Conservation (phyloP, 1,140 invertebrate species). For the Zaprionus tsacasi region DNA sequence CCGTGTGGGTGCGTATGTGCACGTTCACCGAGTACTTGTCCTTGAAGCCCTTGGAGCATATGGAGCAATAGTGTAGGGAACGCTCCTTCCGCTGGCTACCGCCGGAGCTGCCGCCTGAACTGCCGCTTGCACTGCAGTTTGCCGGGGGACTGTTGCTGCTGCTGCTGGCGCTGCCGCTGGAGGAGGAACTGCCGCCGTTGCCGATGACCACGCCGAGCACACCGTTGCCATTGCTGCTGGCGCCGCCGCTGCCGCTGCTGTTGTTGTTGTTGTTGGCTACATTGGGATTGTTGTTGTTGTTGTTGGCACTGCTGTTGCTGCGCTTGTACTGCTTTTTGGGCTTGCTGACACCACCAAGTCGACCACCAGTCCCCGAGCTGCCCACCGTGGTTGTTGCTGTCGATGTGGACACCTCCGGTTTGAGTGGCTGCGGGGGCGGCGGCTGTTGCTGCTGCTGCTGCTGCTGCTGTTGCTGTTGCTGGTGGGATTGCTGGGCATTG, state of each 20-base stretch:
- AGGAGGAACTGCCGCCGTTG: constrained; percentile 58
- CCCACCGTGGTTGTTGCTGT: constrained; percentile 46
- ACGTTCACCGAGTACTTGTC: constrained; percentile 97
- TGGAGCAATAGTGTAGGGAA: constrained; percentile 94
- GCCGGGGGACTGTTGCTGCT: constrained; percentile 69
- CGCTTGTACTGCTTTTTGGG: constrained; percentile 85
- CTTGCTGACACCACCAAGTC: constrained; percentile 64
- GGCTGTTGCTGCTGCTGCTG: constrained; percentile 83
- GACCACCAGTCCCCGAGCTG: constrained; percentile 28
- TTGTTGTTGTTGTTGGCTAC: constrained; percentile 73
- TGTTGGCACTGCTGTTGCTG: constrained; percentile 75
- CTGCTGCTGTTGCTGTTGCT: constrained; percentile 68
- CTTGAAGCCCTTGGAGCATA: constrained; percentile 96
- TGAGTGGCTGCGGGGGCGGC: constrained; percentile 72
- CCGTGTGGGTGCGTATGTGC: constrained; percentile 94
- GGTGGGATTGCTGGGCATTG: constrained; percentile 35
- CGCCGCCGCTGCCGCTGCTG: constrained; percentile 85
- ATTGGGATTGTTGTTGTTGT: constrained; percentile 70
- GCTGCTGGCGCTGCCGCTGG: constrained; percentile 74
- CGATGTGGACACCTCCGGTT: constrained; percentile 72
- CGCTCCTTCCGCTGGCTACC: constrained; percentile 89
- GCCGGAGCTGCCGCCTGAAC: constrained; percentile 66
- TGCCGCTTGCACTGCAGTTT: constrained; percentile 55
- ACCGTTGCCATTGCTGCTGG: constrained; percentile 72
- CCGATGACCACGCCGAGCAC: constrained; percentile 68